Evolutionary conservation across 2,888 invertebrate species (phyloP).

Genomic region (Agriopis aurantiaria): DNA sequence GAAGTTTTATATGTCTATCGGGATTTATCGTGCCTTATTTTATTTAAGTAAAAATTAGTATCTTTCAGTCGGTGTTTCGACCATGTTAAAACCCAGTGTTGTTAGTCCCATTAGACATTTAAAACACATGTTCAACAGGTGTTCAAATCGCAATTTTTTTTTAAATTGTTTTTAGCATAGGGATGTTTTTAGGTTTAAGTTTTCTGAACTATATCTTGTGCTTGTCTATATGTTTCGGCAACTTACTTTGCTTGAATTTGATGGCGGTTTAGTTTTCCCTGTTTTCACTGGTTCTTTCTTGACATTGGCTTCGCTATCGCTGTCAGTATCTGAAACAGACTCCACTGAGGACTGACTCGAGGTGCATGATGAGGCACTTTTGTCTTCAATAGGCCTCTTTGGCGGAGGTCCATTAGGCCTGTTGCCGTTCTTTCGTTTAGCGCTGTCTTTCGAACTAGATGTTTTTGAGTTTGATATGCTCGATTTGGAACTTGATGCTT

Average conservation of each 20-base stretch:
- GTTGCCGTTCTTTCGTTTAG: slow-evolving; percentile 71
- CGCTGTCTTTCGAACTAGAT: slow-evolving; percentile 59
- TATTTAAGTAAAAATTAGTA: no score
- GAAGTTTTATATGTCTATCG: no score
- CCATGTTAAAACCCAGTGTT: no score
- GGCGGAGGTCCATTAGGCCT: slow-evolving; percentile 75
- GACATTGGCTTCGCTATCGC: slow-evolving; percentile 72
- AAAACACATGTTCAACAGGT: no score
- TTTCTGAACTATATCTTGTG: not conserved
- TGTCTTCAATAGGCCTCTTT: slow-evolving; percentile 73
- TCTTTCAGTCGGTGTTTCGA: no score
- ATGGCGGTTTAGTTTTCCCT: slow-evolving; percentile 72
- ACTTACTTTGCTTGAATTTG: slow-evolving; percentile 51
- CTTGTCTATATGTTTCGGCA: slow-evolving; percentile 17
- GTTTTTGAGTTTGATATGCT: slow-evolving; percentile 38
- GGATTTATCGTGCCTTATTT: no score
- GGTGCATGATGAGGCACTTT: slow-evolving; percentile 77
- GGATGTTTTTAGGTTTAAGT: no score
- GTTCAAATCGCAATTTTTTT: no score
- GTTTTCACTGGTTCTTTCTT: slow-evolving; percentile 72
- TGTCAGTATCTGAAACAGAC: slow-evolving; percentile 74
- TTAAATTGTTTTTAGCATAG: no score
- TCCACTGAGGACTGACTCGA: slow-evolving; percentile 81
- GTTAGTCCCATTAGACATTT: no score
- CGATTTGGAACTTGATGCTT: slow-evolving; percentile 28